Evolutionary conservation across 2,888 invertebrate genomes (phyloP).

Genomic region (Ochropleura leucogaster): DNA sequence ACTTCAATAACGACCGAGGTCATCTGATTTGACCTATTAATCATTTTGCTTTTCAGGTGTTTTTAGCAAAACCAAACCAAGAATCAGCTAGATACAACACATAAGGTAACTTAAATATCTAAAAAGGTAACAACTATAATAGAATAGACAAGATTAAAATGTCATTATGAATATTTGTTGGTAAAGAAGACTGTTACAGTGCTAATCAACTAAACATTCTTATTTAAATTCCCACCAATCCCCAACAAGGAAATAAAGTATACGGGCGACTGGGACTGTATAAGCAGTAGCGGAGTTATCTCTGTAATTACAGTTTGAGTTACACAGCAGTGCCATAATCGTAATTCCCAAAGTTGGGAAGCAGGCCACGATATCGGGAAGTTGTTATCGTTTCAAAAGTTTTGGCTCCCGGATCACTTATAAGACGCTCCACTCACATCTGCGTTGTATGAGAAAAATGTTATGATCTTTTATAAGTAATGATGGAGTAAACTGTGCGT

Average conservation of each 20-base stretch:
- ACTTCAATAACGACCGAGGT: conserved; percentile 15
- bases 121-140: too few species aligned
- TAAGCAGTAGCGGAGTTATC: conserved; percentile 66
- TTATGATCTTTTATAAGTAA: conserved; percentile 60
- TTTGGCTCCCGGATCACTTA: conserved; percentile 64
- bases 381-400: conserved; percentile 72
- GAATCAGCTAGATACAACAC: background rate
- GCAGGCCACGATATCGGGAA: conserved; percentile 69
- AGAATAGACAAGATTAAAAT: background rate
- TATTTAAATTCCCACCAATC: conserved; percentile 23
- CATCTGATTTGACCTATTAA: conserved; percentile 11
- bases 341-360: conserved; percentile 72
- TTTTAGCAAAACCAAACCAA: background rate
- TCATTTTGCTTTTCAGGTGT: conserved; percentile 1
- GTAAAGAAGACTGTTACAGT: background rate
- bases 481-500: conserved; percentile 40
- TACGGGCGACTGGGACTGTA: conserved; percentile 49
- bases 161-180: background rate
- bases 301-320: conserved; percentile 71
- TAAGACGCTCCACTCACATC: conserved; percentile 56
- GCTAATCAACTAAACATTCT: conserved; percentile 9
- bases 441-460: conserved; percentile 60
- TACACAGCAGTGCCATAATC: conserved; percentile 73
- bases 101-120: too few species aligned
- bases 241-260: conserved; percentile 52